phyloP scores from a whole-genome alignment of 1,140 invertebrate species.

The Zaprionus inermis region DNA sequence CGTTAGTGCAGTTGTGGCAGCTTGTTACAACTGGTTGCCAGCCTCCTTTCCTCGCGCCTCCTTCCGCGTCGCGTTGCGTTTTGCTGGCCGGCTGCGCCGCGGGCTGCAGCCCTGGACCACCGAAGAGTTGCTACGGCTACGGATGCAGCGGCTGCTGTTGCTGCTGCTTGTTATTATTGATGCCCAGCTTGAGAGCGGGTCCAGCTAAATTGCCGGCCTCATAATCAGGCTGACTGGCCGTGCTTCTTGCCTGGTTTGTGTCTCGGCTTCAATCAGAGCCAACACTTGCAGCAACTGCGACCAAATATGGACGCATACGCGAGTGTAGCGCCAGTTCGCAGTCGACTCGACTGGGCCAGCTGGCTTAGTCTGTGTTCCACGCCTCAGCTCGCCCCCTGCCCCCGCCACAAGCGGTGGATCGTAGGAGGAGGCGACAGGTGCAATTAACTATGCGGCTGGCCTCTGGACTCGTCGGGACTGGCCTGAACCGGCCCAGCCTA shows the following conservation, averaged over 20 bases:
- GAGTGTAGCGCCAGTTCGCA: conserved; percentile 57
- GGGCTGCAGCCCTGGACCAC: conserved; percentile 59
- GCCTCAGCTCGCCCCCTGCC: background rate
- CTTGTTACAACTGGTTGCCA: conserved; percentile 76
- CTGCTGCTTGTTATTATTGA: conserved; percentile 75
- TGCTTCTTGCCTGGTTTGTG: conserved; percentile 54
- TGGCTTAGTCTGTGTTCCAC: background rate
- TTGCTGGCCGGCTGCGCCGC: conserved; percentile 35
- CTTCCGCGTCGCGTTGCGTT: conserved; percentile 26
- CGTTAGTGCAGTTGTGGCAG: conserved; percentile 38
- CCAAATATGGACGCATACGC: conserved; percentile 68
- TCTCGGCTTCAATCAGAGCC: conserved; percentile 45
- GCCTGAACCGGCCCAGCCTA: background rate
- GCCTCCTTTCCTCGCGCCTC: conserved; percentile 12
- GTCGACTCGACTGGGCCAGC: conserved; percentile 15
- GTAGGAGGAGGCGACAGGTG: conserved; percentile 77
- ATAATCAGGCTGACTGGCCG: conserved; percentile 58
- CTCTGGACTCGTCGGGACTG: background rate
- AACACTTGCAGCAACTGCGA: conserved; percentile 33
- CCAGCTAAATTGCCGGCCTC: conserved; percentile 63
- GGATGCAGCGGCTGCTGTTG: conserved; percentile 5
- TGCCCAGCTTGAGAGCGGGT: conserved; percentile 55
- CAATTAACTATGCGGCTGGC: conserved; percentile 59
- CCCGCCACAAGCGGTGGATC: background rate
- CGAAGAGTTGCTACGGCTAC: conserved; percentile 50